Conservation (phyloP, 2,113 vertebrate species). For the Megalops atlanticus region DNA sequence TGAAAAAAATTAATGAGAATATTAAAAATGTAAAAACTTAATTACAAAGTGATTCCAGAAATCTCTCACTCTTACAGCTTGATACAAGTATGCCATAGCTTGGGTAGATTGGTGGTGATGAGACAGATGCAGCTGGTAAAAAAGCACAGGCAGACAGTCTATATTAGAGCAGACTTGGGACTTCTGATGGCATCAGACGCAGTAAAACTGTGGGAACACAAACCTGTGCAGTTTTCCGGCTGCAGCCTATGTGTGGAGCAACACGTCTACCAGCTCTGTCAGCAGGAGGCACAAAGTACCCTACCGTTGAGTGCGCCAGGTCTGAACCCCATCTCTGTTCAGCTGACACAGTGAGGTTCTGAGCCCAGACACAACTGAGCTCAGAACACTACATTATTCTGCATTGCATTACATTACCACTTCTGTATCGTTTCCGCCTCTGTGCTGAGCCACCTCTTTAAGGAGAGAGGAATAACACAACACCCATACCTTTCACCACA, state of each 20-base stretch:
- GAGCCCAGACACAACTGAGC: too few species aligned
- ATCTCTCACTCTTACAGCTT: neutral
- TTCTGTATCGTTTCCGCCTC: too few species aligned
- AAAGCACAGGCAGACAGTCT: neutral
- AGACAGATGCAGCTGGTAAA: neutral
- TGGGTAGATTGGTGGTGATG: too few species aligned
- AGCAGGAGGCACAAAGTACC: neutral
- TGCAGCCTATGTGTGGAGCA: neutral
- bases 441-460: neutral
- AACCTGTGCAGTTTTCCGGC: neutral
- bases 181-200: neutral
- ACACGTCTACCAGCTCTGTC: neutral
- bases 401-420: too few species aligned
- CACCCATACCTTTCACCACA: neutral
- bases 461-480: neutral
- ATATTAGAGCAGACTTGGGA: neutral
- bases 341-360: neutral
- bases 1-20: neutral
- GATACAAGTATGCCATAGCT: too few species aligned
- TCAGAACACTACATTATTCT: too few species aligned
- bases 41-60: neutral
- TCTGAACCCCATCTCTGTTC: neutral
- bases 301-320: too few species aligned
- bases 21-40: neutral
- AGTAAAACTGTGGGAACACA: neutral